Base-by-base conservation (phyloP, 2,888 invertebrate species). In the Stenchaetothrips biformis region DNA sequence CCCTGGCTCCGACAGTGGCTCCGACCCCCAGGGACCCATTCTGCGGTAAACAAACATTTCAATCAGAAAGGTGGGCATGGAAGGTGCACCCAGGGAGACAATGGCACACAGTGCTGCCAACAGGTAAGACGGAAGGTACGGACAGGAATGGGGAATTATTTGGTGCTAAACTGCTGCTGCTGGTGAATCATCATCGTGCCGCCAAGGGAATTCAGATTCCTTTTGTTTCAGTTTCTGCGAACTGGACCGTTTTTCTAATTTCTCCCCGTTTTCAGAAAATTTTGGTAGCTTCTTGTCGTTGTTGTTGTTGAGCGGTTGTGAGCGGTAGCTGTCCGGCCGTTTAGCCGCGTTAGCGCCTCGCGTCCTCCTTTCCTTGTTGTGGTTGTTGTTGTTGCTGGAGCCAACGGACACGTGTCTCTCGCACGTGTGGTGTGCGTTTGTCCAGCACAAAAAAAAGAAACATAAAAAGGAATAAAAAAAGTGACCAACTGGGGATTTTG, bases 21-120 rank as follows among this genome's bases (percentile, higher is more conserved):
- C 53, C 8, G 67, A 21, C 21, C 11, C 21, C 21, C 21, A 25
- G 21, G 25, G 67, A 21, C 25, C 9, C 8, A 4, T 37, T 11
- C 67, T 25, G 67, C 67, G 67, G 67, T 25, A 25, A 74, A 74
- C 67, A 74, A 74, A 74, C 67, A 11, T 74, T 74, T 74, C 67
- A 74, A 67, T 67, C 67, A 21, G 21, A 37, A 37, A 9, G 67
- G 25, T 25, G 9, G 67, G 59, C 6, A 59, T 59, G 59, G 18
- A 18, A 18, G 59, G 59, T 37, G 37, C 37, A 37, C 37, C n/a
- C 37, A 37, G 37, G 2, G 37, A 37, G 37, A 37, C 4, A 37
- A 37, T 37, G 4, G 37, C 37, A 37, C 2, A 37, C 37, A 37
- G 37, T 37, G 37, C 37, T 2, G 37, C 37, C 2, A 1, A 1